These are phyloP conservation scores for Penaeus vannamei DNA, from an alignment of 1,140 invertebrate genomes.

Conservation along the genomic window DNA sequence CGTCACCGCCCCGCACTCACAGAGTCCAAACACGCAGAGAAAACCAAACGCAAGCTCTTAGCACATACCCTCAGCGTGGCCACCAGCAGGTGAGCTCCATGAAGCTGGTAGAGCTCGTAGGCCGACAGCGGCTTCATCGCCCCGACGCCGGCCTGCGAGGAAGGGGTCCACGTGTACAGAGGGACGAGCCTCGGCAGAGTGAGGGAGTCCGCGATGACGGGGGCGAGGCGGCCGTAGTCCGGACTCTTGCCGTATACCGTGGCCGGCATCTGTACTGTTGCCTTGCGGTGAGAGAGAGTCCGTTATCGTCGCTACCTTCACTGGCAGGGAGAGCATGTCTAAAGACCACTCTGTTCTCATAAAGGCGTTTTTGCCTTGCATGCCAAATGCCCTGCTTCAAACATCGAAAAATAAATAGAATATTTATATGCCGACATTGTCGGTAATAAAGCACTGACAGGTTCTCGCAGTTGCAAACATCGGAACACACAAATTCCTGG, in stretches of 20 bases:
- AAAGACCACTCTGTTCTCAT: neutral
- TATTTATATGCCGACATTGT: too few species aligned
- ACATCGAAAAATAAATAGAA: too few species aligned
- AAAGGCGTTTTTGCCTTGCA: neutral
- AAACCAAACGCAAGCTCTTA: neutral
- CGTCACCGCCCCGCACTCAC: neutral
- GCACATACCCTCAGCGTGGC: neutral
- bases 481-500: too few species aligned
- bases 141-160: neutral
- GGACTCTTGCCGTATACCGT: slow-evolving; percentile 20
- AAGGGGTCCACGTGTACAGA: slow-evolving; percentile 6
- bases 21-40: neutral
- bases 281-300: neutral
- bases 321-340: neutral
- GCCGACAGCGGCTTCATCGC: neutral
- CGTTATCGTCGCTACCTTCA: neutral
- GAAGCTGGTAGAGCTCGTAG: neutral
- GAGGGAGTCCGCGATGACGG: neutral
- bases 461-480: too few species aligned
- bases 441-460: too few species aligned
- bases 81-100: neutral
- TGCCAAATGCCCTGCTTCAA: too few species aligned
- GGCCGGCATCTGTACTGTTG: neutral
- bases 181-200: neutral
- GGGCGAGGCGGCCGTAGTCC: slow-evolving; percentile 4